These are phyloP conservation scores for Eulithis prunata DNA, from an alignment of 2,888 invertebrate species.

Conservation along the genomic window DNA sequence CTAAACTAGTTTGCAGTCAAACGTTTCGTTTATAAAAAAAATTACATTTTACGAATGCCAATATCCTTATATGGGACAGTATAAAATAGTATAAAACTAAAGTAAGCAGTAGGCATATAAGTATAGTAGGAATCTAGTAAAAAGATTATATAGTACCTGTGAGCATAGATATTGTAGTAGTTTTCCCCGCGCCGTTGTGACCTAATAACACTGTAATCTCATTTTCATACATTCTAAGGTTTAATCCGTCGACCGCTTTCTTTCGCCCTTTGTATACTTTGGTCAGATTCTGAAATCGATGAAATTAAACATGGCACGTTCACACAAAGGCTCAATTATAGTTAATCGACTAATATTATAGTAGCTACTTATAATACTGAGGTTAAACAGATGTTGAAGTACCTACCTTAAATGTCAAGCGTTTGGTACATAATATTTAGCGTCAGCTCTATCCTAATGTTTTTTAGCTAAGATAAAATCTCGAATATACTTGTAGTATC, in stretches of 20 bases:
- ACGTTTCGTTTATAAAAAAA: too few relatives aligned
- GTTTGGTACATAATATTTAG: not conserved
- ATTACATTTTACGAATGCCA: too few relatives aligned
- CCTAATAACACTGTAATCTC: constrained; percentile 91
- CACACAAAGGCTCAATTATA: constrained; percentile 5
- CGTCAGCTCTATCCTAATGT: not conserved
- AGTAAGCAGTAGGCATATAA: too few relatives aligned
- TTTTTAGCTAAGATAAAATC: too few relatives aligned
- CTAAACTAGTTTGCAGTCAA: too few relatives aligned
- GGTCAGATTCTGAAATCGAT: constrained; percentile 77
- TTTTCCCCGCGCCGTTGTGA: constrained; percentile 95
- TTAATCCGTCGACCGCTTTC: constrained; percentile 88
- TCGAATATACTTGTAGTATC: too few relatives aligned
- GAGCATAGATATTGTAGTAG: constrained; percentile 96
- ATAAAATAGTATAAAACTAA: too few relatives aligned
- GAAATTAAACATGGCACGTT: constrained; percentile 12
- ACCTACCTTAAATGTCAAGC: not conserved
- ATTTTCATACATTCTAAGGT: constrained; percentile 93
- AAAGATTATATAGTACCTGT: constrained; percentile 83
- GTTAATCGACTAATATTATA: constrained; percentile 1
- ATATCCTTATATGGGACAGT: too few relatives aligned
- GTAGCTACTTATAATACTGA: not conserved
- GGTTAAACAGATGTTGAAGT: constrained; percentile 4
- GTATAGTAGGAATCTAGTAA: too few relatives aligned
- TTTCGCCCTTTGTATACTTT: constrained; percentile 86